Percentiles rank a stretch among this genome's conserved stretches.
Evolutionary conservation across 2,888 invertebrate genomes (phyloP).

Genomic region (Pyrrhosoma nymphula): DNA sequence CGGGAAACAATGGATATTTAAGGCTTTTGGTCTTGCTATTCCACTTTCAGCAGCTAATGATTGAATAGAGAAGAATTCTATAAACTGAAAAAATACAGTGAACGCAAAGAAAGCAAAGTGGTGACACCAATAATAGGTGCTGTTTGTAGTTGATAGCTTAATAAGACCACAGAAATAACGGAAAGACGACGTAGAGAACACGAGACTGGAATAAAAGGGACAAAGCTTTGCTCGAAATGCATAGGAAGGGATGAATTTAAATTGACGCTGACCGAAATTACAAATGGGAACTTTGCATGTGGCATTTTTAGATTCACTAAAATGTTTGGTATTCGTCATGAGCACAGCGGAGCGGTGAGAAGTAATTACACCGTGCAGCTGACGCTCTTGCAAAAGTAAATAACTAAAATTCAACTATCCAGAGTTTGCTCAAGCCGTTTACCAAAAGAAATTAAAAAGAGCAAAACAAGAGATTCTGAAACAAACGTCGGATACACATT

Average conservation of each 20-base stretch:
- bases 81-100: neutral
- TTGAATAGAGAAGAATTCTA: neutral
- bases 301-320: constrained; percentile 41
- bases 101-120: neutral
- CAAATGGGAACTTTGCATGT: constrained; percentile 43
- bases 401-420: constrained; percentile 62
- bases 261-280: constrained; percentile 46
- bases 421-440: constrained; percentile 15
- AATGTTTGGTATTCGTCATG: constrained; percentile 53
- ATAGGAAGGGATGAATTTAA: constrained; percentile 49
- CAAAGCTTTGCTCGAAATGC: constrained; percentile 36
- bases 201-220: neutral
- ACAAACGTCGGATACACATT: neutral
- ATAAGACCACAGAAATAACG: neutral
- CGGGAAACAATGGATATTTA: too few species aligned
- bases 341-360: constrained; percentile 33
- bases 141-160: neutral
- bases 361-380: constrained; percentile 56
- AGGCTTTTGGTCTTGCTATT: too few species aligned
- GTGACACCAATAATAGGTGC: neutral
- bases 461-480: neutral
- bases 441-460: neutral
- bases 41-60: neutral
- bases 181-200: neutral
- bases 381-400: constrained; percentile 56